Conservation (phyloP, 2,113 vertebrate species). For the Phalacrocorax brasilianus region DNA sequence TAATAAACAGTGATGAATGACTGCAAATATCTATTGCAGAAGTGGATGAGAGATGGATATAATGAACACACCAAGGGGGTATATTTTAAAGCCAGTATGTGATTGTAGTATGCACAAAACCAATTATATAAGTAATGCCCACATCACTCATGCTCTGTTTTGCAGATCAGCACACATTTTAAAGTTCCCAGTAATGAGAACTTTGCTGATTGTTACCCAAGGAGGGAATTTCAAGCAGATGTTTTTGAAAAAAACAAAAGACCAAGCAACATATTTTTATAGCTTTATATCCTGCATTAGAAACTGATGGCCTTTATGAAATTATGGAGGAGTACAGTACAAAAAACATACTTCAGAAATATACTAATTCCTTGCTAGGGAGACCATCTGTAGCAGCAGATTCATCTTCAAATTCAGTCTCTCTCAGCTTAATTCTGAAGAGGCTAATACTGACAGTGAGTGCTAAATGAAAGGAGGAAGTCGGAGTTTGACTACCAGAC, state of each 20-base stretch:
- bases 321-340: not conserved
- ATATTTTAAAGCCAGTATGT: constrained; percentile 58
- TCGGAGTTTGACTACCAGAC: not conserved
- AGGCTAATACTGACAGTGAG: not conserved
- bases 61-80: constrained; percentile 49
- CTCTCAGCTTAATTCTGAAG: not conserved
- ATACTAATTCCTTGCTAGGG: not conserved
- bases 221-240: not conserved
- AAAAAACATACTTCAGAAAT: not conserved
- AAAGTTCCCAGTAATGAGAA: constrained; percentile 54
- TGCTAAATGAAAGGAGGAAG: not conserved
- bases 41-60: constrained; percentile 25
- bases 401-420: not conserved
- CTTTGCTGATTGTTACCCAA: constrained; percentile 35
- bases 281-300: not conserved
- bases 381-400: not conserved
- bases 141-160: constrained; percentile 46
- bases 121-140: constrained; percentile 49
- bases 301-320: not conserved
- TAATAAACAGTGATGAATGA: constrained; percentile 54
- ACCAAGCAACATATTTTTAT: not conserved
- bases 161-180: constrained; percentile 56
- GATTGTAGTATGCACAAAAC: constrained; percentile 39
- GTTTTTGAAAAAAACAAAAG: not conserved
- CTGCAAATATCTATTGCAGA: constrained; percentile 45